Conservation (phyloP, 1,140 invertebrate genomes). For the Drosophila equinoxialis region DNA sequence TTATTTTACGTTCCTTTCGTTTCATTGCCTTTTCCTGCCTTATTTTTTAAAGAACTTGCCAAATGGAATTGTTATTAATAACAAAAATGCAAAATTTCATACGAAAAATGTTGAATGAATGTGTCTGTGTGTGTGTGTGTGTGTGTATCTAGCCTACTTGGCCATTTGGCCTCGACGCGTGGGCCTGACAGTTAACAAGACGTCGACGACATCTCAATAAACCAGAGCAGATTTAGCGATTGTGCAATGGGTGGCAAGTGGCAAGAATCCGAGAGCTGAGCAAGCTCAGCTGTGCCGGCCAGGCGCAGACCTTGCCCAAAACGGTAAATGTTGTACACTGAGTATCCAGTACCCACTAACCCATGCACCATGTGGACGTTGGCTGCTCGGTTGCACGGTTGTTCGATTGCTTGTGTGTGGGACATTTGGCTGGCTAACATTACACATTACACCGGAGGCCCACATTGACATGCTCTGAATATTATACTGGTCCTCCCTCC, state of each 20-base stretch:
- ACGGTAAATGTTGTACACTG: constrained; percentile 69
- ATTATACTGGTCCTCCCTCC: constrained; percentile 30
- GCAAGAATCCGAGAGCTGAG: constrained; percentile 65
- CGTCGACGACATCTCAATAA: constrained; percentile 71
- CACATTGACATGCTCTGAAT: constrained; percentile 79
- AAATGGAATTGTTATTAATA: not conserved
- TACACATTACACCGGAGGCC: constrained; percentile 71
- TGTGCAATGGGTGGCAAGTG: constrained; percentile 74
- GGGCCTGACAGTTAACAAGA: constrained; percentile 75
- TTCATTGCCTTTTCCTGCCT: too few species aligned
- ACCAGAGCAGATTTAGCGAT: constrained; percentile 57
- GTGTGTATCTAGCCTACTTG: constrained; percentile 32
- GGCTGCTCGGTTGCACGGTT: not conserved
- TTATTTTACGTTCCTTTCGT: not conserved
- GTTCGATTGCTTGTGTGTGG: constrained; percentile 10
- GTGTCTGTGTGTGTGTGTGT: constrained; percentile 1
- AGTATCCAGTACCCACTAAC: not conserved
- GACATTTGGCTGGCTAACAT: constrained; percentile 55
- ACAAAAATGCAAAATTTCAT: not conserved
- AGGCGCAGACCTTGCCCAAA: constrained; percentile 61
- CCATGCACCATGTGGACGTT: constrained; percentile 1
- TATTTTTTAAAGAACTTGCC: constrained; percentile 14
- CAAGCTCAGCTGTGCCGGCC: constrained; percentile 42
- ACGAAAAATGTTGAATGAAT: constrained; percentile 33
- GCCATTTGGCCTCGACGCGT: constrained; percentile 73